Evolutionary conservation across 2,888 invertebrate genomes (phyloP).

Genomic region (Erpobdella octoculata): DNA sequence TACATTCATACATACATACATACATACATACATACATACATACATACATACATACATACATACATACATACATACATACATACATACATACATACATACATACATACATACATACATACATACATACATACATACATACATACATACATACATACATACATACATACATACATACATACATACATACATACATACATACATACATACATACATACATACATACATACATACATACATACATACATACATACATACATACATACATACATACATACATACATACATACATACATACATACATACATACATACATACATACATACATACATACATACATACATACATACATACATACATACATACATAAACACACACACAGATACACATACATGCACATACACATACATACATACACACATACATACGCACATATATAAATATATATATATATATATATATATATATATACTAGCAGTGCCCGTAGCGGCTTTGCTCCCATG

Average conservation of each 20-base stretch:
- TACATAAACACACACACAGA: too few species aligned
- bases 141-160: constrained; percentile 12
- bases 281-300: neutral
- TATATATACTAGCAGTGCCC: too few species aligned
- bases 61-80: constrained; percentile 15
- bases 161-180: constrained; percentile 10
- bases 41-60: constrained; percentile 4
- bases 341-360: constrained; percentile 1
- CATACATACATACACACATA: constrained; percentile 1
- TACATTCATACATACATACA: neutral
- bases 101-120: constrained; percentile 13
- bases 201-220: constrained; percentile 15
- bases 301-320: neutral
- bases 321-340: constrained; percentile 1
- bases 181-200: constrained; percentile 9
- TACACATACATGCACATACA: too few species aligned
- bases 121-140: constrained; percentile 17
- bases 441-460: neutral
- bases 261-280: constrained; percentile 11
- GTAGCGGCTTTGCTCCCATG: too few species aligned
- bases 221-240: constrained; percentile 4
- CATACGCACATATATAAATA: too few species aligned
- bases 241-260: constrained; percentile 11
- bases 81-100: constrained; percentile 19
- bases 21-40: neutral